These are phyloP conservation scores for Psephotus haematonotus DNA, from an alignment of 2,113 vertebrate species.

Conservation along the genomic window DNA sequence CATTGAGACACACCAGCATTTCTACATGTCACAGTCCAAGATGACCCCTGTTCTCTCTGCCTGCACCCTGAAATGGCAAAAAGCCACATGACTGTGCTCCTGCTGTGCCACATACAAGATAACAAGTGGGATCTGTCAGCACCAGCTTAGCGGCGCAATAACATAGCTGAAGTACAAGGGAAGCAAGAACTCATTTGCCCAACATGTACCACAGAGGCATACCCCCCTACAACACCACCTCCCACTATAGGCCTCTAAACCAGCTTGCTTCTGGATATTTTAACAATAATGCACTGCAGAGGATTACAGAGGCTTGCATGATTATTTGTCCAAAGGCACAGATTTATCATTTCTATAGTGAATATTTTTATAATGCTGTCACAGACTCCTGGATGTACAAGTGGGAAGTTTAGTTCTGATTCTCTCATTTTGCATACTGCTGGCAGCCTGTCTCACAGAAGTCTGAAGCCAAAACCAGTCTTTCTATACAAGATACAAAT, in stretches of 20 bases:
- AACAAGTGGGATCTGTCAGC: background rate
- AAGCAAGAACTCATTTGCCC: background rate
- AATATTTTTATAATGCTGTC: background rate
- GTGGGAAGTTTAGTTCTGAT: background rate
- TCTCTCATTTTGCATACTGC: background rate
- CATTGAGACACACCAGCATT: background rate
- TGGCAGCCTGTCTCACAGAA: background rate
- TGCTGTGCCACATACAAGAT: background rate
- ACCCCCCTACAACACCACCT: background rate
- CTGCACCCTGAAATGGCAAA: background rate
- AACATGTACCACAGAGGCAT: background rate
- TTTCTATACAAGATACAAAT: background rate
- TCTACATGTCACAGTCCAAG: background rate
- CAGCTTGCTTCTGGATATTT: background rate
- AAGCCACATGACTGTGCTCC: background rate
- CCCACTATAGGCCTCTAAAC: background rate
- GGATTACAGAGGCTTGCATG: background rate
- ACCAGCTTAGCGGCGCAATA: background rate
- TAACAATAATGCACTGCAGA: background rate
- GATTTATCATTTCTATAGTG: background rate
- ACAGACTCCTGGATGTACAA: background rate
- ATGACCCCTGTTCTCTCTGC: fast-evolving
- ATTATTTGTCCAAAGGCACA: background rate
- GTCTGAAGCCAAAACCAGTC: background rate
- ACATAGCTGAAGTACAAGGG: background rate